Percentiles rank a stretch among this genome's conserved stretches.
These are phyloP conservation scores for Agrotis segetum DNA, from an alignment of 2,888 invertebrate genomes.

Conservation along the genomic window DNA sequence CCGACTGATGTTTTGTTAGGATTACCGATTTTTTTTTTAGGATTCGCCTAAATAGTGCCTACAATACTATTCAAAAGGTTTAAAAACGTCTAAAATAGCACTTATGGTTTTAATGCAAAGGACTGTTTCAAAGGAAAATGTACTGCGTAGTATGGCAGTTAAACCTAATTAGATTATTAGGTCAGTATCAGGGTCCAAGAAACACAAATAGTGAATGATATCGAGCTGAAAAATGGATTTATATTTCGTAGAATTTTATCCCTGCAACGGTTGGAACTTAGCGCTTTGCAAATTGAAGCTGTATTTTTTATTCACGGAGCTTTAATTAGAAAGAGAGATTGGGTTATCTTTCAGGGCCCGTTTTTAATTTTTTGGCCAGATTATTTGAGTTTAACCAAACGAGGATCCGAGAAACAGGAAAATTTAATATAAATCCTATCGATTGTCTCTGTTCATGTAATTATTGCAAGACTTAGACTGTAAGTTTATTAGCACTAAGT, in stretches of 20 bases:
- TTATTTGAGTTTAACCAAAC: neutral
- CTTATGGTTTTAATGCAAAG: neutral
- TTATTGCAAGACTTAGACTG: conserved; percentile 1
- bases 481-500: conserved; percentile 1
- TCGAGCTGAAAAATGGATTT: neutral
- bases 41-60: neutral
- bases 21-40: neutral
- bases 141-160: neutral
- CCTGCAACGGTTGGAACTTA: neutral
- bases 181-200: neutral
- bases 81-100: neutral
- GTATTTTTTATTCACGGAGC: neutral
- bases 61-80: neutral
- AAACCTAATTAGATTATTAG: neutral
- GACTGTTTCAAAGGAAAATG: neutral
- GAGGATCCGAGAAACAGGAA: conserved; percentile 23
- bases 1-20: neutral
- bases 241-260: neutral
- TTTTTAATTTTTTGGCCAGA: neutral
- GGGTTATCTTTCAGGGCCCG: neutral
- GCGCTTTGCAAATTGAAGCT: neutral
- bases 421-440: conserved; percentile 21
- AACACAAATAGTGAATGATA: conserved; percentile 5
- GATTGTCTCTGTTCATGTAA: conserved; percentile 13
- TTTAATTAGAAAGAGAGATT: neutral